Conservation (phyloP, 2,888 invertebrate genomes). For the Koerneria pararmatus region DNA sequence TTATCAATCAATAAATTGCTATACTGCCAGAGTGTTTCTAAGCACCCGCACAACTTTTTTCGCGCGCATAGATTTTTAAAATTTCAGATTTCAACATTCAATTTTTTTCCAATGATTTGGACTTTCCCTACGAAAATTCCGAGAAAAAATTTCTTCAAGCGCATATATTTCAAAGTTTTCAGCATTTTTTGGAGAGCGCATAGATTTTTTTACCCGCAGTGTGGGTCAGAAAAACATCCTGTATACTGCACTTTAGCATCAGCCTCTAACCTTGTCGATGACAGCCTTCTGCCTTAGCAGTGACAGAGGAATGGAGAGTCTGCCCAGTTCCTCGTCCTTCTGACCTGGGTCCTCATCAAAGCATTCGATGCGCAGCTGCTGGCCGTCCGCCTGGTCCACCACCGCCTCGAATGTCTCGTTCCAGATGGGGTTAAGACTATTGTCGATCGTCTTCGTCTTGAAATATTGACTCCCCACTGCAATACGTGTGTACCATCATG, state of each 20-base stretch:
- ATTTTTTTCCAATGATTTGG: too few species aligned
- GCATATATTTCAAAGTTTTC: too few species aligned
- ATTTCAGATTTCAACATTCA: too few species aligned
- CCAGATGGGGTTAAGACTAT: slow-evolving; percentile 91
- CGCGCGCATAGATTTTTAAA: too few species aligned
- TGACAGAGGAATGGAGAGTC: slow-evolving; percentile 67
- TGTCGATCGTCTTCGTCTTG: slow-evolving; percentile 87
- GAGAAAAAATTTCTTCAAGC: too few species aligned
- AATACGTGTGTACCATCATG: slow-evolving; percentile 59
- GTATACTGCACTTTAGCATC: background rate
- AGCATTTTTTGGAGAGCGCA: too few species aligned
- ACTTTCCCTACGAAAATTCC: too few species aligned
- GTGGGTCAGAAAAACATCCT: too few species aligned
- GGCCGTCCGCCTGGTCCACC: slow-evolving; percentile 51
- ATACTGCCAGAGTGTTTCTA: too few species aligned
- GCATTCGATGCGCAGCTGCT: slow-evolving; percentile 67
- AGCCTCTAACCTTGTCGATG: slow-evolving; percentile 66
- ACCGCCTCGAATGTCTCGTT: slow-evolving; percentile 84
- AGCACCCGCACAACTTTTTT: too few species aligned
- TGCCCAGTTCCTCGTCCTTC: slow-evolving; percentile 89
- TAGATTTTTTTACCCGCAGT: too few species aligned
- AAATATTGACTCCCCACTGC: slow-evolving; percentile 88
- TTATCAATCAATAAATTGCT: too few species aligned
- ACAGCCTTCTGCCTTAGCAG: slow-evolving; percentile 72
- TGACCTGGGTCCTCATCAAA: slow-evolving; percentile 86